These are phyloP conservation scores for Oryctolagus cuniculus DNA, from an alignment of 2,113 vertebrate genomes.

Conservation along the genomic window DNA sequence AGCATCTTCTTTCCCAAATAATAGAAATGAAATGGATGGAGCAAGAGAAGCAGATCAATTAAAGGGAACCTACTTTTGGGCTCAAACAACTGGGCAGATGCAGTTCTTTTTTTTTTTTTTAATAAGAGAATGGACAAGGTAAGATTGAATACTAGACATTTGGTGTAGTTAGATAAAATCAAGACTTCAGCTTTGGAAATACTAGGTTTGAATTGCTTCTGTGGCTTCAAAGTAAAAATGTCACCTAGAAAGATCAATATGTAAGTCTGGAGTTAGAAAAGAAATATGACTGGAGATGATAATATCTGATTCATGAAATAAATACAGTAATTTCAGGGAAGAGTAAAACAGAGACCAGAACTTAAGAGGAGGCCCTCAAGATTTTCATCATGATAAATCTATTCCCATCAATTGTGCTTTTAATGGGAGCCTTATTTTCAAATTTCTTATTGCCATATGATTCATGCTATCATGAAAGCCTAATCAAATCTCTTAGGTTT, in stretches of 20 bases:
- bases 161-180: conserved; percentile 36
- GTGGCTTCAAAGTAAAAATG: conserved; percentile 20
- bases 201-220: background rate
- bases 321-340: background rate
- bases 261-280: conserved; percentile 15
- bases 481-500: conserved; percentile 22
- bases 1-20: background rate
- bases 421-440: conserved; percentile 18
- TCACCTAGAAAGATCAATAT: background rate
- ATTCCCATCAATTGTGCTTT: conserved; percentile 22
- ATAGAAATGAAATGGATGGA: background rate
- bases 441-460: background rate
- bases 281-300: conserved; percentile 14
- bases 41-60: background rate
- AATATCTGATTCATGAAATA: background rate
- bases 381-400: background rate
- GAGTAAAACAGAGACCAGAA: background rate
- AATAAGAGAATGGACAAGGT: background rate
- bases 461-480: background rate
- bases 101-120: background rate
- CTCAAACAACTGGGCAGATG: background rate
- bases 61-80: background rate
- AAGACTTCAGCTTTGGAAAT: conserved; percentile 42
- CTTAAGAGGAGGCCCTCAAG: background rate
- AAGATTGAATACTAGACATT: background rate